phyloP scores from a whole-genome alignment of 1,140 invertebrate species.

The Zaprionus gabonicus region DNA sequence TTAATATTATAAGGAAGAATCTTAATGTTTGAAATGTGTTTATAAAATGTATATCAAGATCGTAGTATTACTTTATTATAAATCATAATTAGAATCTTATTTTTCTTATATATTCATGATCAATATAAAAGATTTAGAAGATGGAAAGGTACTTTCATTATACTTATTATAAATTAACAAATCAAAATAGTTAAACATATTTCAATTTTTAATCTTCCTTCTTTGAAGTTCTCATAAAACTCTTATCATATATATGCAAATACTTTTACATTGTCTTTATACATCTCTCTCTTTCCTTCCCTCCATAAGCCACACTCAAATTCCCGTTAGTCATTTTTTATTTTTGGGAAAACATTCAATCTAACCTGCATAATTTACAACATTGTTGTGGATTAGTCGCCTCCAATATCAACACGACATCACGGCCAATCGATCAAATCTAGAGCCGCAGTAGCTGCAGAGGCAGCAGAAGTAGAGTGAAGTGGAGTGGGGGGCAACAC shows the following conservation, averaged over 20 bases:
- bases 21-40: too few relatives aligned
- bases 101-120: too few relatives aligned
- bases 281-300: neutral
- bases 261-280: neutral
- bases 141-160: too few relatives aligned
- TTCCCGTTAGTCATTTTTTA: neutral
- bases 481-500: neutral
- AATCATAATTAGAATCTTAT: too few relatives aligned
- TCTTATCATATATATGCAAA: neutral
- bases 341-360: conserved; percentile 31
- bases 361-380: conserved; percentile 43
- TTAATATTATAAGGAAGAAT: too few relatives aligned
- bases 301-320: neutral
- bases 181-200: too few relatives aligned
- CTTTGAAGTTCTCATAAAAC: neutral
- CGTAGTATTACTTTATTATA: too few relatives aligned
- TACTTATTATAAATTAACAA: too few relatives aligned
- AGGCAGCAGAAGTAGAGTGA: neutral
- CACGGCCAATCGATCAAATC: conserved; percentile 50
- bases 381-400: conserved; percentile 31
- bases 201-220: too few relatives aligned
- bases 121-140: too few relatives aligned
- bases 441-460: conserved; percentile 33
- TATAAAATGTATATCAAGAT: too few relatives aligned
- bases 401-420: conserved; percentile 15